phyloP scores from a whole-genome alignment of 2,797 vertebrate species.

The Neosalanx taihuensis region DNA sequence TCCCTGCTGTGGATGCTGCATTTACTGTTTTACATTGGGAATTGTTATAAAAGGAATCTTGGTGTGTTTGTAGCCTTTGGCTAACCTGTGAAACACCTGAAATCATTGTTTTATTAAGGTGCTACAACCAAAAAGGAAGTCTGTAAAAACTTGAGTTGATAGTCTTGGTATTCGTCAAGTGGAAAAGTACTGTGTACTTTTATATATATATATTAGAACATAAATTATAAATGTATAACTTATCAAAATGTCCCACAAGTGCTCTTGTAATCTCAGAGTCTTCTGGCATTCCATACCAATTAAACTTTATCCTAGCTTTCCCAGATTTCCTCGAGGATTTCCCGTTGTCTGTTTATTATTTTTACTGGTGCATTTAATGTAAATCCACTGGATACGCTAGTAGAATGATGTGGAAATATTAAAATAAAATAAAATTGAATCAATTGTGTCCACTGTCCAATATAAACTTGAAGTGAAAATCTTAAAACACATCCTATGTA shows the following conservation, averaged over 20 bases:
- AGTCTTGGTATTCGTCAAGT: neutral
- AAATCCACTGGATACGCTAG: constrained; percentile 11
- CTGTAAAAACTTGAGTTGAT: neutral
- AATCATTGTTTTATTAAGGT: neutral
- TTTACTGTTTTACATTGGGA: constrained; percentile 15
- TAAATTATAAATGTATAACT: neutral
- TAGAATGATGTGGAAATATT: too few relatives aligned
- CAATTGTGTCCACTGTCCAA: too few relatives aligned
- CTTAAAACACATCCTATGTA: too few relatives aligned
- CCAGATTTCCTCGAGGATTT: constrained; percentile 33
- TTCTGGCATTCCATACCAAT: constrained; percentile 14
- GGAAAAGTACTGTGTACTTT: neutral
- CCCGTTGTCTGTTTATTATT: constrained; percentile 30
- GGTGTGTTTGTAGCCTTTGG: constrained; percentile 17
- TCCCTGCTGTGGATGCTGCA: constrained; percentile 31
- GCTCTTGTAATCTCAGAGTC: neutral
- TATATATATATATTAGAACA: neutral
- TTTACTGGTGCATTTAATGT: constrained; percentile 25
- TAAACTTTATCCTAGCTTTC: constrained; percentile 32
- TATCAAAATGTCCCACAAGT: neutral
- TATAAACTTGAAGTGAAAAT: too few relatives aligned
- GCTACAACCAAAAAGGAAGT: too few relatives aligned
- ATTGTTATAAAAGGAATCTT: constrained; percentile 14
- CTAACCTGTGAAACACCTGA: constrained; percentile 34
- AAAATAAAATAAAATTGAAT: too few relatives aligned